A percentile compares a stretch with the other conserved stretches of the same genome.
phyloP scores from a whole-genome alignment of 2,797 vertebrate species.

The Coluber constrictor region DNA sequence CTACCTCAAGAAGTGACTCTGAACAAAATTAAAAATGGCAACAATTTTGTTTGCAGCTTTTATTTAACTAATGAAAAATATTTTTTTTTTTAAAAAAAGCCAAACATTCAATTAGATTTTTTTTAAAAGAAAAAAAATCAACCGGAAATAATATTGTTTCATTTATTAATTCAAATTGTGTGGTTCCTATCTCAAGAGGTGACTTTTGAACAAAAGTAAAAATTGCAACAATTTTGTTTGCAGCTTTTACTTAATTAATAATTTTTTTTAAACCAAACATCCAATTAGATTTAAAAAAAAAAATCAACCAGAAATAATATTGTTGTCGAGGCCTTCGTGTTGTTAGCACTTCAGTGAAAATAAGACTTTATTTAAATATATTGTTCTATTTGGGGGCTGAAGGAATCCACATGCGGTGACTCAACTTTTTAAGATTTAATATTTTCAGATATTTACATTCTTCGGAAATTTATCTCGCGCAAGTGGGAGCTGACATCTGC shows the following conservation, averaged over 20 bases:
- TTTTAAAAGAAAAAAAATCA: no score
- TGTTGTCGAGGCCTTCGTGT: not conserved
- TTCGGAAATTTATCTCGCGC: not conserved
- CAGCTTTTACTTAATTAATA: not conserved
- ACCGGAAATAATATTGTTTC: no score
- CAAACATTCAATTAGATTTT: no score
- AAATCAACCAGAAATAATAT: not conserved
- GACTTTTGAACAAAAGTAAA: not conserved
- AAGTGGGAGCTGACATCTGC: not conserved
- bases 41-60: not conserved
- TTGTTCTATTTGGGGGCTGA: not conserved
- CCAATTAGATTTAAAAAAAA: not conserved
- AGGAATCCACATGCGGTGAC: not conserved
- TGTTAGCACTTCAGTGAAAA: not conserved
- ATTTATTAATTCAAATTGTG: not conserved
- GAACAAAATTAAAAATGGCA: not conserved
- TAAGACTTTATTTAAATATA: not conserved
- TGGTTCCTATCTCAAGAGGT: not conserved
- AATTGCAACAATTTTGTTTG: not conserved
- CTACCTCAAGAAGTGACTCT: not conserved
- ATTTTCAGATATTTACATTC: not conserved
- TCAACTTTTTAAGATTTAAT: not conserved
- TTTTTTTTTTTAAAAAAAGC: no score
- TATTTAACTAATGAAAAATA: no score
- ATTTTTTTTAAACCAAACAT: not conserved